Conservation (phyloP, 2,797 vertebrate genomes). For the Netta rufina region DNA sequence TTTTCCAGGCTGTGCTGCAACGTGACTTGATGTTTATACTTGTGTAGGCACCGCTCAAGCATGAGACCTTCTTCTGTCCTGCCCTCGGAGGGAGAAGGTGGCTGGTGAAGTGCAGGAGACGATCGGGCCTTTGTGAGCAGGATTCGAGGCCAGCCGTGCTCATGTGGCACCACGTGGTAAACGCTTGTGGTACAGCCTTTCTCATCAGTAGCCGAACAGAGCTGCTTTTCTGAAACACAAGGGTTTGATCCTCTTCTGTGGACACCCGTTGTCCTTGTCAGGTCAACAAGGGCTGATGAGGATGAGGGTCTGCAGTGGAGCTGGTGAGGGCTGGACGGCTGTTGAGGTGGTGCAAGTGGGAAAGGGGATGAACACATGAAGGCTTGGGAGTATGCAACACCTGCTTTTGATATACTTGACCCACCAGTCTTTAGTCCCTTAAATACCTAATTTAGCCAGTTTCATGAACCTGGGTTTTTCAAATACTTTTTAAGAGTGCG, state of each 20-base stretch:
- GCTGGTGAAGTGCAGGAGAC: neutral
- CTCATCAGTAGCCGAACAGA: neutral
- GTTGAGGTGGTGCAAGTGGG: neutral
- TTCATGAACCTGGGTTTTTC: neutral
- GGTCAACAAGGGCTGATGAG: neutral
- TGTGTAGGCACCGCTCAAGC: neutral
- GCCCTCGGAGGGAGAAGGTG: neutral
- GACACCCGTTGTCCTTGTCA: too few species aligned
- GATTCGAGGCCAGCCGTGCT: neutral
- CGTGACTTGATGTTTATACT: neutral
- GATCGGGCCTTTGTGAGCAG: neutral
- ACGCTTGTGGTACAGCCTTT: neutral
- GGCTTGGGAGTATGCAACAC: neutral
- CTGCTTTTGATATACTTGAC: neutral
- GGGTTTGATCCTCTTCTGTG: too few species aligned
- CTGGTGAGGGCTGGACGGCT: neutral
- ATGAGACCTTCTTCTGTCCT: neutral
- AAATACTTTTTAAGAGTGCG: fast-evolving
- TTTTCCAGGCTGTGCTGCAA: neutral
- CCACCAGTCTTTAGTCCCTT: neutral
- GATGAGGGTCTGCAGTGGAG: neutral
- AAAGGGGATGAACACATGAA: neutral
- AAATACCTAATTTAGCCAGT: neutral
- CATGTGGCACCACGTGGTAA: neutral
- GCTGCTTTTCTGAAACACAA: neutral